A percentile compares a stretch with the other conserved stretches of the same genome.
Conservation (phyloP, 1,140 invertebrate genomes). For the Drosophila quadrilineata region DNA sequence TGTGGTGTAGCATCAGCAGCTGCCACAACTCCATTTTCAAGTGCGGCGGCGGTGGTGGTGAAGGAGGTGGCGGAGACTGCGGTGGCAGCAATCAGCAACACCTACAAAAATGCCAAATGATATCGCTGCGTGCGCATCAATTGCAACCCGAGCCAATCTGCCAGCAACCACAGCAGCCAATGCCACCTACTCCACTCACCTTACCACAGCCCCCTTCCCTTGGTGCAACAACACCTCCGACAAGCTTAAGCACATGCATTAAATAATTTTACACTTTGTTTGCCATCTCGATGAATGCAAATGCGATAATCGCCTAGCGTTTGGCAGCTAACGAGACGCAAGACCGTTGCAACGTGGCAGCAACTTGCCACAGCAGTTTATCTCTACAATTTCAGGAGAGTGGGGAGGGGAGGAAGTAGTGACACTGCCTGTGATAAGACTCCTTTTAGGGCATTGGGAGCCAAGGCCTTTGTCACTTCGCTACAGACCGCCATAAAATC, state of each 20-base stretch:
- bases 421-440: constrained; percentile 28
- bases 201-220: neutral
- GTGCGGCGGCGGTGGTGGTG: constrained; percentile 26
- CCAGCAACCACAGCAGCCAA: constrained; percentile 13
- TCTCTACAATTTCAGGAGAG: neutral
- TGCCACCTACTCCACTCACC: constrained; percentile 45
- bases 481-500: constrained; percentile 20
- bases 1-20: constrained; percentile 40
- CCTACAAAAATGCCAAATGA: constrained; percentile 71
- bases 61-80: constrained; percentile 40
- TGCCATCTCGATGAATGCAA: constrained; percentile 59
- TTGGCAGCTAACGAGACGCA: constrained; percentile 67
- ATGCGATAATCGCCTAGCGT: constrained; percentile 72
- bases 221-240: neutral
- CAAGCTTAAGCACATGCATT: constrained; percentile 58
- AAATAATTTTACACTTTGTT: constrained; percentile 80
- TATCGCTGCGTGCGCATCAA: constrained; percentile 67
- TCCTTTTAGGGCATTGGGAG: constrained; percentile 41
- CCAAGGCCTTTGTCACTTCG: constrained; percentile 37
- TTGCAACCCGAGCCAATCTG: constrained; percentile 31
- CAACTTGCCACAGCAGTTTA: constrained; percentile 27
- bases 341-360: constrained; percentile 44
- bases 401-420: neutral
- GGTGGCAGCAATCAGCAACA: constrained; percentile 77
- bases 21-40: constrained; percentile 46